These are phyloP conservation scores for Heteractis magnifica DNA, from an alignment of 92 coral and sea anemone genomes.

Conservation along the genomic window DNA sequence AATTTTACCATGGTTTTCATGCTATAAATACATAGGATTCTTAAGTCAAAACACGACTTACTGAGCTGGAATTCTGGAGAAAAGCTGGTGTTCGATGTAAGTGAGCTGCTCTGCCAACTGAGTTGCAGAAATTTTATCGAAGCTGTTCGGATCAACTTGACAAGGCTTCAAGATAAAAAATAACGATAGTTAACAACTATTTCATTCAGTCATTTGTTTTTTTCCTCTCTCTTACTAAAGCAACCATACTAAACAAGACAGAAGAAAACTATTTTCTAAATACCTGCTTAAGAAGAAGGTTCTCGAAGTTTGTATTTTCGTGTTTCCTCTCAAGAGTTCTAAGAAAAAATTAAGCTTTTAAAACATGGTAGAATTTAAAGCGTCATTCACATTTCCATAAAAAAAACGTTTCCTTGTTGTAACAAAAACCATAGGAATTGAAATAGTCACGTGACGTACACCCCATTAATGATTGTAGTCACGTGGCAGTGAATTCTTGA, in stretches of 20 bases:
- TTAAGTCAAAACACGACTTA: constrained; percentile 46
- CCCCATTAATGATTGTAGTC: no score
- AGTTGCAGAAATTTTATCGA: constrained; percentile 86
- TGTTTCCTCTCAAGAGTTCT: constrained; percentile 80
- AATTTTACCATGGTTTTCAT: no score
- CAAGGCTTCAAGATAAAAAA: constrained; percentile 15
- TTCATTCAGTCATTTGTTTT: not conserved
- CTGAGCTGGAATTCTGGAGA: constrained; percentile 89
- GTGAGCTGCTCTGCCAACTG: constrained; percentile 94
- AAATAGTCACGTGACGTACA: not conserved
- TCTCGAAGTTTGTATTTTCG: constrained; percentile 61
- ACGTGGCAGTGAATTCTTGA: no score
- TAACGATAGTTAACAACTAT: no score
- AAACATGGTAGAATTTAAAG: no score
- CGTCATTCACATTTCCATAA: no score
- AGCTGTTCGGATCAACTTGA: constrained; percentile 66
- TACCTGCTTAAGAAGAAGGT: constrained; percentile 62
- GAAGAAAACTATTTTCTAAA: not conserved
- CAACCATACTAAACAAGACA: no score
- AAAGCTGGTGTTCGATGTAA: constrained; percentile 75
- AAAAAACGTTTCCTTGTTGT: not conserved
- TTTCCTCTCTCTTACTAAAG: no score
- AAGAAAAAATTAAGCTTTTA: not conserved
- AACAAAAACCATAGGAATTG: not conserved
- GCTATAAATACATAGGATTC: not conserved